Evolutionary conservation across 2,113 vertebrate species (phyloP).

Genomic region (Marmota flaviventris): DNA sequence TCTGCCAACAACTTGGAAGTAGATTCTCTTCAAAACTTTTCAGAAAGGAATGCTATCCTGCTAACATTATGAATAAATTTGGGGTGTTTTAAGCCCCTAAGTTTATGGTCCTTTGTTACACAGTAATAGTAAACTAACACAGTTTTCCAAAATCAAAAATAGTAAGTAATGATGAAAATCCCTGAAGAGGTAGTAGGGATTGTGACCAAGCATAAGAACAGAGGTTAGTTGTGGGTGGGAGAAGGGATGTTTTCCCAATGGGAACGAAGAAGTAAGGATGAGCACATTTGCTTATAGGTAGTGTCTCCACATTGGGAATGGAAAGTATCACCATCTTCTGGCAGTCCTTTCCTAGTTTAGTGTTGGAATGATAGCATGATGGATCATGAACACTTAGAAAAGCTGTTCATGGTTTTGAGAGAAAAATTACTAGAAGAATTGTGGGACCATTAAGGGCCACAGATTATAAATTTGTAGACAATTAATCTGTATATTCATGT

Average conservation of each 20-base stretch:
- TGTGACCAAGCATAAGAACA: not conserved
- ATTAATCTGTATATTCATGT: not conserved
- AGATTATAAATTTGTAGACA: not conserved
- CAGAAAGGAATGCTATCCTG: not conserved
- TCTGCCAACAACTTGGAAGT: not conserved
- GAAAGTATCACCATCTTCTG: not conserved
- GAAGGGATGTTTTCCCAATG: not conserved
- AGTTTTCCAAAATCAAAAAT: not conserved
- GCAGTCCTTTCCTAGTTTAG: not conserved
- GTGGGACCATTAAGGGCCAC: not conserved
- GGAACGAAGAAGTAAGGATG: not conserved
- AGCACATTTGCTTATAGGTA: not conserved
- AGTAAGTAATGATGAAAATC: not conserved
- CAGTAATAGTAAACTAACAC: not conserved
- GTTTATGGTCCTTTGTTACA: constrained; percentile 40
- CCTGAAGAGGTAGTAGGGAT: not conserved
- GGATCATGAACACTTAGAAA: not conserved
- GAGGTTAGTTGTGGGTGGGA: not conserved
- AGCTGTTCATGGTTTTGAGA: constrained; percentile 7
- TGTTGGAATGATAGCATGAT: not conserved
- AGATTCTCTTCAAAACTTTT: not conserved
- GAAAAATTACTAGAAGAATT: constrained; percentile 31
- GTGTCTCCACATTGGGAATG: not conserved
- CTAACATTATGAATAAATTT: not conserved
- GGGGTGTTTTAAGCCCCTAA: not conserved